Percentiles rank a stretch among this genome's conserved stretches.
Conservation (phyloP, 2,797 vertebrate species). For the Leuciscus waleckii region DNA sequence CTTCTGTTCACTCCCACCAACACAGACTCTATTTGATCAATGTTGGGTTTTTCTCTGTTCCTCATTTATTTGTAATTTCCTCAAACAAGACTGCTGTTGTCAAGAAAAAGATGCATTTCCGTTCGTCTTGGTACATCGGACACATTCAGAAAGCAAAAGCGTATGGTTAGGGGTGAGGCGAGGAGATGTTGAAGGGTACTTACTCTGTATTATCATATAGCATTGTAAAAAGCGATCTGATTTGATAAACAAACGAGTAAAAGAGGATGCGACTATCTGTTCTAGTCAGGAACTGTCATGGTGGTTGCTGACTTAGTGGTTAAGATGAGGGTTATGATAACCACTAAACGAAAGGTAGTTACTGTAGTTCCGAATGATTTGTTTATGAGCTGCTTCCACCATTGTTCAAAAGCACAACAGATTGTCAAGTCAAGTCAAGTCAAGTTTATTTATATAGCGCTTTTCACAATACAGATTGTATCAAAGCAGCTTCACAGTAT, state of each 20-base stretch:
- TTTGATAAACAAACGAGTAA: neutral
- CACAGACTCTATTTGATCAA: neutral
- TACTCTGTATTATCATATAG: neutral
- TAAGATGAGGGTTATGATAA: neutral
- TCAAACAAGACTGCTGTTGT: constrained; percentile 20
- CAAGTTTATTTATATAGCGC: too few relatives aligned
- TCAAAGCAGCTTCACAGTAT: too few relatives aligned
- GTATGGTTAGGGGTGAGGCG: neutral
- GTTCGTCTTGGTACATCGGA: neutral
- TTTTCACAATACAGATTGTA: too few relatives aligned
- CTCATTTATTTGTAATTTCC: constrained; percentile 45
- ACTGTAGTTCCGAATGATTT: neutral
- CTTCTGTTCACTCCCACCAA: neutral
- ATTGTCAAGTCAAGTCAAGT: too few relatives aligned
- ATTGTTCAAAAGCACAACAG: neutral
- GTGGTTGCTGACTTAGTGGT: neutral
- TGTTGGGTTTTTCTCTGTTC: constrained; percentile 40
- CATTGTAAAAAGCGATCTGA: neutral
- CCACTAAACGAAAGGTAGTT: neutral
- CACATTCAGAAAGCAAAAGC: neutral
- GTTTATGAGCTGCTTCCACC: neutral
- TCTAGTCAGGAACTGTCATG: neutral
- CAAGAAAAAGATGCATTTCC: neutral
- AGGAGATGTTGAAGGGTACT: neutral
- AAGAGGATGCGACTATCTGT: neutral